These are phyloP conservation scores for Epinephelus fuscoguttatus DNA, from an alignment of 2,113 vertebrate species.

Conservation along the genomic window DNA sequence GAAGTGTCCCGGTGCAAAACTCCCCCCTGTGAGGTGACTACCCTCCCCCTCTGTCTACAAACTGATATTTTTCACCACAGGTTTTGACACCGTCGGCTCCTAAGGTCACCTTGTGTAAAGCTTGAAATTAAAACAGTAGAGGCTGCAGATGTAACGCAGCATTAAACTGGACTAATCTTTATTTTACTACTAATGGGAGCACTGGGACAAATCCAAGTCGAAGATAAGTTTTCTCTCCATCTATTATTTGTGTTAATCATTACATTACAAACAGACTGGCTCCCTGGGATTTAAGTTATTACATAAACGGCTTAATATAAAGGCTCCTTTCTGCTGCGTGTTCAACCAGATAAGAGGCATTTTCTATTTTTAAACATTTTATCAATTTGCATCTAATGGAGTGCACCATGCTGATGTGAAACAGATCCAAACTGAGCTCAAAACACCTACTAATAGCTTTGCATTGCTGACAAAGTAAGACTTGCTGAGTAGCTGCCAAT, in stretches of 20 bases:
- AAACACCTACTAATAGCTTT: not conserved
- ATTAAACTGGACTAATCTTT: not conserved
- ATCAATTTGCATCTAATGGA: not conserved
- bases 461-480: not conserved
- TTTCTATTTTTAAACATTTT: not conserved
- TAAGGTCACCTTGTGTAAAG: not conserved
- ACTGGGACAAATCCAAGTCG: not conserved
- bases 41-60: not conserved
- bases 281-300: not conserved
- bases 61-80: conserved; percentile 7
- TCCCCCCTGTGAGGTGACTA: conserved; percentile 5
- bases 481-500: not conserved
- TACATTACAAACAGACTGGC: conserved; percentile 7
- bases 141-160: not conserved
- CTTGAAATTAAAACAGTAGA: not conserved
- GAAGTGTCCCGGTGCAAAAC: conserved; percentile 48
- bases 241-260: conserved; percentile 1
- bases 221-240: not conserved
- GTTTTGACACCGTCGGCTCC: not conserved
- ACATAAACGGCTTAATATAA: not conserved
- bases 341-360: not conserved
- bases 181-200: not conserved
- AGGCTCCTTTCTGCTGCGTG: not conserved
- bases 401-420: not conserved
- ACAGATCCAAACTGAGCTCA: not conserved